Base-by-base conservation (phyloP, 2,888 invertebrate species). In the Trichacis sp. region DNA sequence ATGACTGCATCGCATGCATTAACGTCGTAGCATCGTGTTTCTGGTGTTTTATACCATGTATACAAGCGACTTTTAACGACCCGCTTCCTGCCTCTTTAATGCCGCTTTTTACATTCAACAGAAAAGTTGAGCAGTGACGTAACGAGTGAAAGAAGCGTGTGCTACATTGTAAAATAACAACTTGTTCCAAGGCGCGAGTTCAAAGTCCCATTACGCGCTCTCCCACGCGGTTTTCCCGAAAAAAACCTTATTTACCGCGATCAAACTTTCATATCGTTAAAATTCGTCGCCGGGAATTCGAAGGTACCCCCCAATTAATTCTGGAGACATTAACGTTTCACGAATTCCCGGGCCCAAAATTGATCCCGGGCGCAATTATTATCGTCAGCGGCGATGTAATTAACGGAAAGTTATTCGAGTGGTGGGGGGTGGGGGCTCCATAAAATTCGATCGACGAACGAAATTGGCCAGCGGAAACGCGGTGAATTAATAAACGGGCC, bases 21-120 rank as follows among this genome's bases (percentile, higher is more conserved):
- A 56, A 62, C 29, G 47, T 52, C 56, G 15, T 6, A 42, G 55
- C 47, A 29, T 62, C 56, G 40, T 62, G 61, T 52, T 62, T 62
- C 56, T 56, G 24, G 36, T 52, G 48, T 48, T 62, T 56, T 48
- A 56, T 56, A 40, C 29, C 54, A 36, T 54, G 64, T 64, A 51
- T 36, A 55, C 48, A 59, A 42, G 47, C 52, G 54, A 59, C 64
- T 64, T 64, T 57, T 63, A 64, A 64, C 58, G 58, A 51, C 43
- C 50, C 36, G 50, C 42, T 64, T 64, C 58, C 54, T 58, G 64
- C 40, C 58, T 38, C 47, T 54, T 55, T 46, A 20, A 14, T 42
- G 20, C 30, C 45, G 42, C 36, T 58, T 49, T 57, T 43, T 33
- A 18, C 38, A 19, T 36, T 36, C 38, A 12, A 18, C 38, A 38